A percentile compares a stretch with the other conserved stretches of the same genome.
Evolutionary conservation across 2,113 vertebrate genomes (phyloP).

Genomic region (Azemiops feae): DNA sequence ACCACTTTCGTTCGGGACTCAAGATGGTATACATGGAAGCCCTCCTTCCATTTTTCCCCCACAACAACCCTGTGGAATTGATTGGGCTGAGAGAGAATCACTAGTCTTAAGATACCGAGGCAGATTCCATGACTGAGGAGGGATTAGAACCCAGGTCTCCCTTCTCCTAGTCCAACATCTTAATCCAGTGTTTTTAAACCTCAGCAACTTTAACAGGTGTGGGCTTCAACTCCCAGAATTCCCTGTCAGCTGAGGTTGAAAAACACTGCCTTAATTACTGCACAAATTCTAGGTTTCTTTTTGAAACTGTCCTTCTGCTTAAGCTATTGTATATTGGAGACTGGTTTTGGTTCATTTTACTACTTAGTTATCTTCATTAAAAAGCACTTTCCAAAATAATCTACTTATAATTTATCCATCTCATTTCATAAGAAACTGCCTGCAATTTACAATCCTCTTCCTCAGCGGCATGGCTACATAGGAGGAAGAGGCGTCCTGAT

Average conservation of each 20-base stretch:
- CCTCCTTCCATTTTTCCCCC: background rate
- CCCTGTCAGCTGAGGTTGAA: background rate
- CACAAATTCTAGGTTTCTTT: background rate
- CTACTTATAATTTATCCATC: background rate
- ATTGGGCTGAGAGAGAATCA: background rate
- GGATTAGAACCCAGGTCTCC: background rate
- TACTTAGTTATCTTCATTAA: background rate
- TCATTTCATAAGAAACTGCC: background rate
- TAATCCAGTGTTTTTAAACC: background rate
- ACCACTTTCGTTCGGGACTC: background rate
- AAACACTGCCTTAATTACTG: background rate
- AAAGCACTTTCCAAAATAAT: background rate
- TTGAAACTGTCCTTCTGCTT: background rate
- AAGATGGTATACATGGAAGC: background rate
- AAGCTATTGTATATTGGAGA: background rate
- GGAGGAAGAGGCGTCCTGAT: background rate
- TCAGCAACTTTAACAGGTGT: background rate
- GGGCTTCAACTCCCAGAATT: background rate
- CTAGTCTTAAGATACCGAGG: background rate
- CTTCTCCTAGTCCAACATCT: background rate
- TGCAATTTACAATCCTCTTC: background rate
- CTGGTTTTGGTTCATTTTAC: background rate
- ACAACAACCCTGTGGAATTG: background rate
- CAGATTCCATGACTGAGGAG: background rate
- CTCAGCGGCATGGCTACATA: background rate